phyloP scores from a whole-genome alignment of 2,113 vertebrate genomes.

The Phyllostomus hastatus region DNA sequence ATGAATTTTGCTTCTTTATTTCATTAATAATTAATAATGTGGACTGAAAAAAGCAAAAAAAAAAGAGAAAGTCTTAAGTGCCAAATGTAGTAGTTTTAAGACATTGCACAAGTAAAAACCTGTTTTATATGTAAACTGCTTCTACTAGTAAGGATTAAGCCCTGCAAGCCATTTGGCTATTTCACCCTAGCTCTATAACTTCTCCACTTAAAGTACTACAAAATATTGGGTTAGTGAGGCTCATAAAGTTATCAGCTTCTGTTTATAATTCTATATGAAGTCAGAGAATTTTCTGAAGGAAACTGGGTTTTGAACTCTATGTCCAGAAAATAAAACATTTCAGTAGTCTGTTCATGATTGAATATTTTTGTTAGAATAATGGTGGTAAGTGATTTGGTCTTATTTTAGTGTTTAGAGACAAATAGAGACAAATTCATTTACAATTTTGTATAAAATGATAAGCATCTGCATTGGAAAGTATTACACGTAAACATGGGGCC shows the following conservation, averaged over 20 bases:
- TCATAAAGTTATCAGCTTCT: not conserved
- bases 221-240: not conserved
- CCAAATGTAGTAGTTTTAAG: not conserved
- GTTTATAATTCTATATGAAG: not conserved
- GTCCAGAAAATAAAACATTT: not conserved
- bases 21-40: constrained; percentile 37
- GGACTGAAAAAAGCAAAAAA: not conserved
- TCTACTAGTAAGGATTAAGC: not conserved
- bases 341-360: not conserved
- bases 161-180: not conserved
- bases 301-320: not conserved
- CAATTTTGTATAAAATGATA: not conserved
- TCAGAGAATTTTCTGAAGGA: not conserved
- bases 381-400: not conserved
- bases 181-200: not conserved
- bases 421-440: not conserved
- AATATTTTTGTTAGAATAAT: not conserved
- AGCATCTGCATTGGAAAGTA: not conserved
- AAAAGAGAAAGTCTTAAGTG: not conserved
- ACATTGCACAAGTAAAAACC: not conserved
- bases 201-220: not conserved
- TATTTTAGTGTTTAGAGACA: not conserved
- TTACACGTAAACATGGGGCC: not conserved
- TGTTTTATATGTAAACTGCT: not conserved
- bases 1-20: not conserved